A percentile compares a stretch with the other conserved stretches of the same genome.
These are phyloP conservation scores for Cataglyphis altisquamis DNA, from an alignment of 2,888 invertebrate genomes.

Conservation along the genomic window DNA sequence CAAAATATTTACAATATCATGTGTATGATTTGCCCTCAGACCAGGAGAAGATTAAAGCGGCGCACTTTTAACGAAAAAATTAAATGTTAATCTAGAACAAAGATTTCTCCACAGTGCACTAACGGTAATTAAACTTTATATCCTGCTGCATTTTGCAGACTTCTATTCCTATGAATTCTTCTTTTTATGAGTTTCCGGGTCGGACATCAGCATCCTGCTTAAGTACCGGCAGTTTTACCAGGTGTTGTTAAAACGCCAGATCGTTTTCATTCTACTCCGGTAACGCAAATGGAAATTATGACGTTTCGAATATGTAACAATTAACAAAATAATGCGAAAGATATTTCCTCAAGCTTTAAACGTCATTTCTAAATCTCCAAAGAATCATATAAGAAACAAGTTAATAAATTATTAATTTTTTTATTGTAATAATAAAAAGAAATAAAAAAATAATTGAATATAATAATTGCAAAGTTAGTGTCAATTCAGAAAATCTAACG, in stretches of 20 bases:
- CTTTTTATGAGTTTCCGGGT: slow-evolving; percentile 52
- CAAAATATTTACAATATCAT: slow-evolving; percentile 8
- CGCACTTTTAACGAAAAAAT: slow-evolving; percentile 32
- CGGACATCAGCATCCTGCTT: slow-evolving; percentile 43
- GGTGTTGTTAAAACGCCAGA: slow-evolving; percentile 30
- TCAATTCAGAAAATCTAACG: not conserved
- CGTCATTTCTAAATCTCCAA: not conserved
- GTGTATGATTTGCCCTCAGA: not conserved
- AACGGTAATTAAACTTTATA: slow-evolving; percentile 65
- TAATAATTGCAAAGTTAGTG: not conserved
- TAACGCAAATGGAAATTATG: slow-evolving; percentile 22
- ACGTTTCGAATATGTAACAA: not conserved
- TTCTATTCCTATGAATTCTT: slow-evolving; percentile 44
- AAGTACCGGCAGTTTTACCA: slow-evolving; percentile 46
- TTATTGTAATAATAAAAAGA: not conserved
- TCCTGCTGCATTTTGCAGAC: slow-evolving; percentile 29
- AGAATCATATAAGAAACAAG: not conserved
- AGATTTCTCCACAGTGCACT: slow-evolving; percentile 51
- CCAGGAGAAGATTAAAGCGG: slow-evolving; percentile 34
- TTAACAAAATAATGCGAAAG: not conserved
- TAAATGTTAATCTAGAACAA: slow-evolving; percentile 62
- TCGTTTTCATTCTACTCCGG: slow-evolving; percentile 22
- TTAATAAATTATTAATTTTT: not conserved
- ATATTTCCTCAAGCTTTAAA: not conserved
- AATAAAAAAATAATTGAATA: not conserved